phyloP scores from a whole-genome alignment of 1,140 invertebrate genomes.

The Sinella curviseta region DNA sequence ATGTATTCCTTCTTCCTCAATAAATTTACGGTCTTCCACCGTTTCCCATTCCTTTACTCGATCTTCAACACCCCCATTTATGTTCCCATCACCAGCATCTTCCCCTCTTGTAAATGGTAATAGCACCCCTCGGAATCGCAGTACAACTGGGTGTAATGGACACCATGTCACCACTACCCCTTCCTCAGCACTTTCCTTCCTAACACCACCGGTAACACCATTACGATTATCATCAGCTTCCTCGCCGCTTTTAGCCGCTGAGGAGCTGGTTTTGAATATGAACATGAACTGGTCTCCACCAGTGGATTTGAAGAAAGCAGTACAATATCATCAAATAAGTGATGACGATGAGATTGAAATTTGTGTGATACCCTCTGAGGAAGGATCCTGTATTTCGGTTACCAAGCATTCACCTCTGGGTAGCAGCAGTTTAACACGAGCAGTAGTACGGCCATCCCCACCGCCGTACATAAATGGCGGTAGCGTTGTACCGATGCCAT shows the following conservation, averaged over 20 bases:
- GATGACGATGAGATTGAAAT: constrained; percentile 5
- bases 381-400: background rate
- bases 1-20: background rate
- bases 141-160: background rate
- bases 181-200: background rate
- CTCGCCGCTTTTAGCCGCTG: background rate
- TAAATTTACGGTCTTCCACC: background rate
- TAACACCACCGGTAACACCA: background rate
- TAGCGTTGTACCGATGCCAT: no score
- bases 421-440: no score
- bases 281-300: background rate
- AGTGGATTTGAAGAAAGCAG: background rate
- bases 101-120: background rate
- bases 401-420: background rate
- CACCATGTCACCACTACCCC: no score
- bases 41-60: background rate
- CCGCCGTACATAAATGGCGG: no score
- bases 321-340: constrained; percentile 9
- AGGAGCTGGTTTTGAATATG: background rate
- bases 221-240: background rate
- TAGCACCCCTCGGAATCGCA: background rate
- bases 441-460: no score
- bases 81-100: background rate
- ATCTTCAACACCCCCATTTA: background rate
- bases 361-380: background rate